Evolutionary conservation across 1,140 invertebrate species (phyloP).

Genomic region (Scaptomyza hsui): DNA sequence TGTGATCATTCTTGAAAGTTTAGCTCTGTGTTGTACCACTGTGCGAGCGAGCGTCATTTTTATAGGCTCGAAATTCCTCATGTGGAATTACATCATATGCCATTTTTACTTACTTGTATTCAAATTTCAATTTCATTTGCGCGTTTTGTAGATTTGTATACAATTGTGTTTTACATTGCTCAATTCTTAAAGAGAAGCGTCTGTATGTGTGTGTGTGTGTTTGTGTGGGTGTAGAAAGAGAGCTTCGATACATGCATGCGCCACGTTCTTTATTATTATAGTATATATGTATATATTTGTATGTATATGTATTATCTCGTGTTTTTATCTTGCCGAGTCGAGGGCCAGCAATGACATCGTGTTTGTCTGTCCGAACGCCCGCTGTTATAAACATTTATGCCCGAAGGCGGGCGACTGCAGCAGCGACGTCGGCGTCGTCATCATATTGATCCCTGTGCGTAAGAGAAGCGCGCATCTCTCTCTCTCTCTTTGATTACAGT

Average conservation of each 20-base stretch:
- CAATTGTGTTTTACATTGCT: conserved; percentile 27
- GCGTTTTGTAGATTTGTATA: conserved; percentile 2
- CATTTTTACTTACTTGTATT: conserved; percentile 43
- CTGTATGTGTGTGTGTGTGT: background rate
- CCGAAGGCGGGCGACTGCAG: no score
- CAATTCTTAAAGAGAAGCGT: conserved; percentile 12
- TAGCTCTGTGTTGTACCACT: no score
- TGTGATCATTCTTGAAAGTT: no score
- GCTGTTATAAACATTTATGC: conserved; percentile 8
- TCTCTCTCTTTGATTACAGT: background rate
- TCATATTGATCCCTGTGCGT: background rate
- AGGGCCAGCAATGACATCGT: conserved; percentile 17
- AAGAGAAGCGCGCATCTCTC: background rate
- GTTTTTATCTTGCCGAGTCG: conserved; percentile 1
- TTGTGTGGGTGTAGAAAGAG: background rate
- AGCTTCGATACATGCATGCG: background rate
- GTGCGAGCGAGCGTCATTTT: conserved; percentile 8
- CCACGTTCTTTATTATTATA: background rate
- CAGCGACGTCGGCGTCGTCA: no score
- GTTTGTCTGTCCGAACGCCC: background rate
- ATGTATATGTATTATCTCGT: background rate
- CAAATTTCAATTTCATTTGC: conserved; percentile 39
- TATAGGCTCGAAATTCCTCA: conserved; percentile 33
- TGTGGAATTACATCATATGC: conserved; percentile 47
- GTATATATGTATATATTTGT: no score